Conservation (phyloP, 2,797 vertebrate genomes). For the Artibeus jamaicensis region DNA sequence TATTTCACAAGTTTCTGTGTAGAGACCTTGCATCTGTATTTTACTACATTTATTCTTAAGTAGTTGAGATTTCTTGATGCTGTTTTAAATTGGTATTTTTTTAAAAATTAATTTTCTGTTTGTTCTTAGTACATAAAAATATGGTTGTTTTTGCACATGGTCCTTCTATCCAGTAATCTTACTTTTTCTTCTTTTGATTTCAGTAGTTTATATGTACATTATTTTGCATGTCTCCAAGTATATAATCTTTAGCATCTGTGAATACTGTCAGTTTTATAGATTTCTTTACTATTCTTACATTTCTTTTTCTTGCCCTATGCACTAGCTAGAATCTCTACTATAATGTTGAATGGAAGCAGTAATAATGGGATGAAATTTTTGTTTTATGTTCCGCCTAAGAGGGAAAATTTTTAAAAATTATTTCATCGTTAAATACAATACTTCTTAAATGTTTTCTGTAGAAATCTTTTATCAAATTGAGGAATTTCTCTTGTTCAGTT, state of each 20-base stretch:
- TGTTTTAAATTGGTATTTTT: not conserved
- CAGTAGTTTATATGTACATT: not conserved
- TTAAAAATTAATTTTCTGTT: not conserved
- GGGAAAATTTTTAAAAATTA: not conserved
- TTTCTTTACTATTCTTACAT: not conserved
- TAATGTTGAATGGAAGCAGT: not conserved
- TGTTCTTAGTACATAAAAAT: not conserved
- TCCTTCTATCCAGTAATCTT: not conserved
- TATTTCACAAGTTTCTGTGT: not conserved
- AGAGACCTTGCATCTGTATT: not conserved
- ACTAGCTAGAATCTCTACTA: not conserved
- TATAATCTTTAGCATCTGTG: not conserved
- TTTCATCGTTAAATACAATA: not conserved
- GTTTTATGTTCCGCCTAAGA: not conserved
- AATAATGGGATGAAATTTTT: not conserved
- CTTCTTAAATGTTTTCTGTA: not conserved
- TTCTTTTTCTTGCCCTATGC: not conserved
- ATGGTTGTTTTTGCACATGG: not conserved
- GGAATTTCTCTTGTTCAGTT: not conserved
- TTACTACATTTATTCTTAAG: not conserved
- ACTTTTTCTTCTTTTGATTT: not conserved
- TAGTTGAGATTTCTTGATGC: not conserved
- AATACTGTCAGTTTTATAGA: not conserved
- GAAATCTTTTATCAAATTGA: not conserved
- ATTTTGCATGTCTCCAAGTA: not conserved